Evolutionary conservation across 2,113 vertebrate species (phyloP).

Genomic region (Catharus minimus): DNA sequence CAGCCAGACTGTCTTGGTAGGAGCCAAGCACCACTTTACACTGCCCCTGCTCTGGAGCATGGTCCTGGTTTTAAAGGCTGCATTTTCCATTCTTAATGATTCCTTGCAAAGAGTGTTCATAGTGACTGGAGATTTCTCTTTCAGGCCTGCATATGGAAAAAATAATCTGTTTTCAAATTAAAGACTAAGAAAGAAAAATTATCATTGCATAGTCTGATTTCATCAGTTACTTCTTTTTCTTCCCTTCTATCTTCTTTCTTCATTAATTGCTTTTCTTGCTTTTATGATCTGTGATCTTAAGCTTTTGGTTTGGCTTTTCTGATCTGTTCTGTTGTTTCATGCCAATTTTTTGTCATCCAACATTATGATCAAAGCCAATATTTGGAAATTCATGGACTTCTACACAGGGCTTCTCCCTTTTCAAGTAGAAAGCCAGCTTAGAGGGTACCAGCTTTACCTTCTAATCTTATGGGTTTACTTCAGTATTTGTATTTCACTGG

Average conservation of each 20-base stretch:
- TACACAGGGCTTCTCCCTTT: not conserved
- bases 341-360: not conserved
- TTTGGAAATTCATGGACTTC: not conserved
- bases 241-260: not conserved
- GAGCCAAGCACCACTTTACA: not conserved
- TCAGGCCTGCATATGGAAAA: not conserved
- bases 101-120: not conserved
- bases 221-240: not conserved
- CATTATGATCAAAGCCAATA: not conserved
- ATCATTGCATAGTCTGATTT: not conserved
- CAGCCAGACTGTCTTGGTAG: not conserved
- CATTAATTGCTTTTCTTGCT: not conserved
- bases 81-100: not conserved
- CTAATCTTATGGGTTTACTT: not conserved
- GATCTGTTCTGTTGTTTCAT: not conserved
- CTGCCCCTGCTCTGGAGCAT: not conserved
- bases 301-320: not conserved
- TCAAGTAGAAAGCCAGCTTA: not conserved
- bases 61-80: not conserved
- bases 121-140: not conserved
- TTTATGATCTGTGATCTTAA: not conserved
- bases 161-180: not conserved
- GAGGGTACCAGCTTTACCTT: not conserved
- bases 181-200: not conserved
- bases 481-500: not conserved